These are phyloP conservation scores for Cylas formicarius DNA, from an alignment of 1,140 invertebrate species.

Conservation along the genomic window DNA sequence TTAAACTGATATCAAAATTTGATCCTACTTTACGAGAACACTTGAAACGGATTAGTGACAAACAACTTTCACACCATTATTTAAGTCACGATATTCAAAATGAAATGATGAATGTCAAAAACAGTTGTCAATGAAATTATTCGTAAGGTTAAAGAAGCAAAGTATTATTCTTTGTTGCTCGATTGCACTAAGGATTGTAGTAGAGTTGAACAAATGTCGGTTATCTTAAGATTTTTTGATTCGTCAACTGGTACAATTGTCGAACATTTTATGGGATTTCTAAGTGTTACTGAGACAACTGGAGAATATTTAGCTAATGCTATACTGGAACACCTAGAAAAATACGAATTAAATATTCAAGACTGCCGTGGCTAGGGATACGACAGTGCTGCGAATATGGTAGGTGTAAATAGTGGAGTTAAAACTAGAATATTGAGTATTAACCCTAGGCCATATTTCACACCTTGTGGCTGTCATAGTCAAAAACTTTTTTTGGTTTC, in stretches of 20 bases:
- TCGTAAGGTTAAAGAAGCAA: slow-evolving; percentile 25
- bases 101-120: slow-evolving; percentile 32
- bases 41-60: slow-evolving; percentile 29
- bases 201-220: slow-evolving; percentile 28
- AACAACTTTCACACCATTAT: slow-evolving; percentile 29
- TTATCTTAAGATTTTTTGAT: slow-evolving; percentile 28
- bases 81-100: slow-evolving; percentile 31
- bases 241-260: slow-evolving; percentile 22
- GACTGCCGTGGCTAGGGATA: slow-evolving; percentile 24
- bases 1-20: slow-evolving; percentile 26
- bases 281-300: slow-evolving; percentile 21
- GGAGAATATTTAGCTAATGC: slow-evolving; percentile 23
- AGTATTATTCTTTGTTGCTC: slow-evolving; percentile 28
- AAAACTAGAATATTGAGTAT: slow-evolving; percentile 26
- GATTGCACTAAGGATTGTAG: slow-evolving; percentile 19
- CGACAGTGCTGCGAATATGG: slow-evolving; percentile 26
- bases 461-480: slow-evolving; percentile 27
- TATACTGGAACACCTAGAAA: slow-evolving; percentile 24
- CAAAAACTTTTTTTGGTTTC: slow-evolving; percentile 21
- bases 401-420: slow-evolving; percentile 22
- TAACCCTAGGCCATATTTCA: slow-evolving; percentile 27
- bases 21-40: slow-evolving; percentile 23
- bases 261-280: slow-evolving; percentile 27
- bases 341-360: slow-evolving; percentile 20
- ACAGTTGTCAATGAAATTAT: slow-evolving; percentile 25